Percentiles rank a stretch among this genome's conserved stretches.
phyloP scores from a whole-genome alignment of 2,113 vertebrate species.

The Phaethornis superciliosus region DNA sequence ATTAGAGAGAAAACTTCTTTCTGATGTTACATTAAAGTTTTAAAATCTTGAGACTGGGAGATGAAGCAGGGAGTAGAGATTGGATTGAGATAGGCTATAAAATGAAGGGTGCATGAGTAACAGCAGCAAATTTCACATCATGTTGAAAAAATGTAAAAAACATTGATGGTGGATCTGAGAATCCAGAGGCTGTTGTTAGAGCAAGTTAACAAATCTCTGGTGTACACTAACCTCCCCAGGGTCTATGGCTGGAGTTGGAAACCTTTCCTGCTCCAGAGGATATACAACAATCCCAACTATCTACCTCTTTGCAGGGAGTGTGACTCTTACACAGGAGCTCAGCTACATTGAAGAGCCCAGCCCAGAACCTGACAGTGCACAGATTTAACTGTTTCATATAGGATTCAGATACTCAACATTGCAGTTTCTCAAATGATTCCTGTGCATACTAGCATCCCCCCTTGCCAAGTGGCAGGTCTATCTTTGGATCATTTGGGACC shows the following conservation, averaged over 20 bases:
- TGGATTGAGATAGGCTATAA: background rate
- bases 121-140: background rate
- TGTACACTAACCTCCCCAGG: background rate
- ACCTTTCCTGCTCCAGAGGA: background rate
- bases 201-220: background rate
- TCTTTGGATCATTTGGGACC: background rate
- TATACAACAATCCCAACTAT: background rate
- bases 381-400: background rate
- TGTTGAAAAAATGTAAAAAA: background rate
- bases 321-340: fast-evolving
- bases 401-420: background rate
- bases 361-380: background rate
- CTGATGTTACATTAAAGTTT: slow-evolving; percentile 15
- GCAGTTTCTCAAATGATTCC: background rate
- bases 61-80: background rate
- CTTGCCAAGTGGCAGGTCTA: background rate
- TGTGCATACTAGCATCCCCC: background rate
- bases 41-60: slow-evolving; percentile 8
- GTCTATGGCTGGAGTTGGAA: background rate
- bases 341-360: background rate
- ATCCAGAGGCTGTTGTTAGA: background rate
- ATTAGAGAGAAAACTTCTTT: slow-evolving; percentile 30
- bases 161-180: background rate
- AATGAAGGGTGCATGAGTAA: background rate
- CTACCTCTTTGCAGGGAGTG: background rate